A percentile compares a stretch with the other conserved stretches of the same genome.
phyloP scores from a whole-genome alignment of 1,140 invertebrate genomes.

The Drosophila truncata region DNA sequence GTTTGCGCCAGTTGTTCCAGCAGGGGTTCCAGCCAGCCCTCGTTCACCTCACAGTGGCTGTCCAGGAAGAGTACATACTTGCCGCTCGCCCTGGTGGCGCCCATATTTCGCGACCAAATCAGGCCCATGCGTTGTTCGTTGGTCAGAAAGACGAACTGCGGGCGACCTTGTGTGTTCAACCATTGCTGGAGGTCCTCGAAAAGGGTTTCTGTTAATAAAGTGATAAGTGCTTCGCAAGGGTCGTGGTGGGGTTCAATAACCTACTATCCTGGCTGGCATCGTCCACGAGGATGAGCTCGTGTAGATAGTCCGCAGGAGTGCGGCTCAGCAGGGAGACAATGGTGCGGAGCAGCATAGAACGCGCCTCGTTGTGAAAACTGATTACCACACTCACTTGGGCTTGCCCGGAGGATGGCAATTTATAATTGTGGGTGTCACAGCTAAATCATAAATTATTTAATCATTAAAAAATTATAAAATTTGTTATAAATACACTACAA shows the following conservation, averaged over 20 bases:
- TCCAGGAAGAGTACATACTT: slow-evolving; percentile 93
- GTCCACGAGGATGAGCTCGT: slow-evolving; percentile 97
- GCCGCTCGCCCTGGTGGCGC: slow-evolving; percentile 88
- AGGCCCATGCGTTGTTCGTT: slow-evolving; percentile 92
- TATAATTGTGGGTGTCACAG: slow-evolving; percentile 30
- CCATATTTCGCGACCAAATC: slow-evolving; percentile 90
- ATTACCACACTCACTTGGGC: slow-evolving; percentile 90
- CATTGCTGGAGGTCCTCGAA: slow-evolving; percentile 67
- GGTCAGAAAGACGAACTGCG: slow-evolving; percentile 77
- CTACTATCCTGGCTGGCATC: slow-evolving; percentile 92
- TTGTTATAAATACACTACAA: not conserved
- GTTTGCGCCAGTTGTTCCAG: slow-evolving; percentile 85
- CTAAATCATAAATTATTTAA: slow-evolving; percentile 13
- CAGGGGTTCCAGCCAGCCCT: slow-evolving; percentile 89
- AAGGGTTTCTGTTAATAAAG: slow-evolving; percentile 35
- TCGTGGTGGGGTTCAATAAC: not conserved
- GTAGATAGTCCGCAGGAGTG: slow-evolving; percentile 90
- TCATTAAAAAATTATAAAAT: not conserved
- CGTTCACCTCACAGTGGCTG: slow-evolving; percentile 92
- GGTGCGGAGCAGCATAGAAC: slow-evolving; percentile 91
- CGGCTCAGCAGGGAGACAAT: slow-evolving; percentile 91
- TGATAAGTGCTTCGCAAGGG: not conserved
- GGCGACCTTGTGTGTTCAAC: slow-evolving; percentile 86
- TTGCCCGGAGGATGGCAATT: slow-evolving; percentile 6
- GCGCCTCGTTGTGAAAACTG: slow-evolving; percentile 94